These are phyloP conservation scores for Phalacrocorax aristotelis DNA, from an alignment of 2,113 vertebrate genomes.

Conservation along the genomic window DNA sequence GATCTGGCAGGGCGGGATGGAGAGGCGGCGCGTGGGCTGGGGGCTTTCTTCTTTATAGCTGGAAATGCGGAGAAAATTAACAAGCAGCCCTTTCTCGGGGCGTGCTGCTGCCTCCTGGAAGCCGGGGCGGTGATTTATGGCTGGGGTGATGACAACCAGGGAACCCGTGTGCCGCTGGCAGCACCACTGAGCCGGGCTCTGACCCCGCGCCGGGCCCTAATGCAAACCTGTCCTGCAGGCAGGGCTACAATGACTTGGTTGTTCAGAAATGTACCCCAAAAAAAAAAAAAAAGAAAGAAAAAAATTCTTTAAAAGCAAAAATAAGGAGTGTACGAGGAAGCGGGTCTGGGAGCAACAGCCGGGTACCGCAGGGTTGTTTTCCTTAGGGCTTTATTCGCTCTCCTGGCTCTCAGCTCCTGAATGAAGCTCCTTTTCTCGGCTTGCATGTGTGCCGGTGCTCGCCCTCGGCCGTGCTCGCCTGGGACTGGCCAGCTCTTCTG, in stretches of 20 bases:
- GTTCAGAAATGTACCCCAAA: constrained; percentile 67
- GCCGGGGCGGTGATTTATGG: constrained; percentile 78
- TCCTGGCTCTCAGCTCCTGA: background rate
- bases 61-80: constrained; percentile 13
- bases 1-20: background rate
- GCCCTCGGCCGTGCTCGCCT: fast-evolving
- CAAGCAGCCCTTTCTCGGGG: constrained; percentile 15
- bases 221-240: constrained; percentile 79
- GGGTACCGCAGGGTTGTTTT: background rate
- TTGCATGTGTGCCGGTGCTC: fast-evolving
- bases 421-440: background rate
- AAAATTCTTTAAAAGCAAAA: constrained; percentile 55
- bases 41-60: constrained; percentile 34
- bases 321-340: background rate
- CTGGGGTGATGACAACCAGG: constrained; percentile 78
- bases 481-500: background rate
- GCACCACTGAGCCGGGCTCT: constrained; percentile 78
- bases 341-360: background rate
- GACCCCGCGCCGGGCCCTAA: constrained; percentile 77
- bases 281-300: background rate
- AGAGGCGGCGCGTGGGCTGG: background rate
- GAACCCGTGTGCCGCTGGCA: constrained; percentile 76
- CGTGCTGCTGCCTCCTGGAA: background rate
- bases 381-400: constrained; percentile 33
- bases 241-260: constrained; percentile 80